Evolutionary conservation across 1,140 invertebrate genomes (phyloP).

Genomic region (Bombus consobrinus): DNA sequence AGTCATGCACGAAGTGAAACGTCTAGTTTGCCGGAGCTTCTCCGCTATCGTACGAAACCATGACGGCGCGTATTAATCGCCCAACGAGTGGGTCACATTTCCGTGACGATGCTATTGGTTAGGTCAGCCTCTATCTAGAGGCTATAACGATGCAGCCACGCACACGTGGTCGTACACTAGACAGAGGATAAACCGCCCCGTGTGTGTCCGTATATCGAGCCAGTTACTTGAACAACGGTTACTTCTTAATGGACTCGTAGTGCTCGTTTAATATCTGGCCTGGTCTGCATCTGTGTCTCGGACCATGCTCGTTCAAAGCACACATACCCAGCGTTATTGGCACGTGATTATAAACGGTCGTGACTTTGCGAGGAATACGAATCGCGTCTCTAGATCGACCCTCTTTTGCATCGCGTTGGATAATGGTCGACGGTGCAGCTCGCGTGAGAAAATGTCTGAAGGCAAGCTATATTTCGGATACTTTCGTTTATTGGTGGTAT

Average conservation of each 20-base stretch:
- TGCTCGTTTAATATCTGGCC: conserved; percentile 63
- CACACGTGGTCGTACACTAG: not conserved
- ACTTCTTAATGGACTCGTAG: conserved; percentile 68
- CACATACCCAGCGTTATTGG: conserved; percentile 45
- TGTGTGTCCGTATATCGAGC: conserved; percentile 45
- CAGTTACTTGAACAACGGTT: conserved; percentile 66
- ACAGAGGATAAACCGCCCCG: conserved; percentile 41
- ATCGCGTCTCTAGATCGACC: not conserved
- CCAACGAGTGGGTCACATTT: conserved; percentile 26
- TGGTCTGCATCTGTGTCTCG: conserved; percentile 35
- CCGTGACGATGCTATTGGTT: conserved; percentile 30
- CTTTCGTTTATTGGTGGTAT: not conserved
- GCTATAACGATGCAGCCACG: conserved; percentile 8
- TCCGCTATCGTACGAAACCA: not conserved
- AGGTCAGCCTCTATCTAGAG: conserved; percentile 39
- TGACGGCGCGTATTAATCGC: conserved; percentile 4
- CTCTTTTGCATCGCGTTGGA: not conserved
- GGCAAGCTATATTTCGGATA: not conserved
- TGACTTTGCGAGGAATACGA: conserved; percentile 13
- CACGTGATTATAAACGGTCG: conserved; percentile 47
- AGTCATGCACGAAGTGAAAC: not conserved
- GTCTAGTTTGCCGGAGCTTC: not conserved
- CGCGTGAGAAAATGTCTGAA: not conserved
- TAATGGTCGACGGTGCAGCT: not conserved
- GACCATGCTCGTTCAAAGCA: not conserved